A percentile compares a stretch with the other conserved stretches of the same genome.
Conservation (phyloP, 2,113 vertebrate species). For the Myrmecobius fasciatus region DNA sequence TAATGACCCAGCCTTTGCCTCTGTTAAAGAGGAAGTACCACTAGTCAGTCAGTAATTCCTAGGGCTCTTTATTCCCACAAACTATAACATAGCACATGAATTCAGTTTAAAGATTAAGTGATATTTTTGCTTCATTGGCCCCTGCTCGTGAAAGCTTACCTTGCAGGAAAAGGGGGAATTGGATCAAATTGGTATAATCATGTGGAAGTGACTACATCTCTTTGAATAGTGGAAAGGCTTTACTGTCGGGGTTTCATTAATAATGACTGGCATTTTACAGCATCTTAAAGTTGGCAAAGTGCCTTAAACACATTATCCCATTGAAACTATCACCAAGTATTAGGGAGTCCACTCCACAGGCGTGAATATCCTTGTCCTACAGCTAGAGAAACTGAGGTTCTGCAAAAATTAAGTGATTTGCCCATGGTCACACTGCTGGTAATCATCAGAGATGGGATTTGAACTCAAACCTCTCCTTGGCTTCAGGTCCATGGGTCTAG, state of each 20-base stretch:
- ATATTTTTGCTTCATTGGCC: constrained; percentile 9
- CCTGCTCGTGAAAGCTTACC: neutral
- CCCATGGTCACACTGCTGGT: neutral
- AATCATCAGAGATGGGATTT: neutral
- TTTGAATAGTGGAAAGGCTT: constrained; percentile 6
- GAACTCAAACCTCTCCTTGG: neutral
- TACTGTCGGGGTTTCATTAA: neutral
- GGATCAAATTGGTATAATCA: neutral
- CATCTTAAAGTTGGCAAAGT: constrained; percentile 2
- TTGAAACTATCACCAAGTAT: neutral
- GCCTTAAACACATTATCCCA: neutral
- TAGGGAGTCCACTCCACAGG: neutral
- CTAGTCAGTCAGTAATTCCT: constrained; percentile 34
- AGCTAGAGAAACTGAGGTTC: neutral
- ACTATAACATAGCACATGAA: constrained; percentile 30
- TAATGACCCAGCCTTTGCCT: neutral
- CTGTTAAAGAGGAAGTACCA: neutral
- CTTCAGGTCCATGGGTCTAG: neutral
- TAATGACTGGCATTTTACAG: neutral
- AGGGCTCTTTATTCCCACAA: constrained; percentile 17
- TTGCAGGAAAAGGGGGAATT: constrained; percentile 25
- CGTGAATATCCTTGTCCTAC: neutral
- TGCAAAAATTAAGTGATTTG: neutral
- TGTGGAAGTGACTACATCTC: neutral
- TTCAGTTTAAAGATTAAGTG: constrained; percentile 49